phyloP scores from a whole-genome alignment of 2,797 vertebrate genomes.

The Borostomias antarcticus region DNA sequence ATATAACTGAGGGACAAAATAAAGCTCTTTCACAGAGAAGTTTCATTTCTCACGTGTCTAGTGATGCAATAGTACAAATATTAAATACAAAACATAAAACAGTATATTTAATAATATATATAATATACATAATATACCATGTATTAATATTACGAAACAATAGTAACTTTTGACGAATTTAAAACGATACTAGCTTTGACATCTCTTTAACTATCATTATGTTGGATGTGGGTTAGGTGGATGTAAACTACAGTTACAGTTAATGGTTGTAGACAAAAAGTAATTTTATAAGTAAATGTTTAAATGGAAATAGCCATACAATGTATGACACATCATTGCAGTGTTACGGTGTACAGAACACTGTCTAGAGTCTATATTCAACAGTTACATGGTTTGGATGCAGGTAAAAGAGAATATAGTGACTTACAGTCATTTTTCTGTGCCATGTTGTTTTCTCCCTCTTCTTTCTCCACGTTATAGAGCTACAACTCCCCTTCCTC shows the following conservation, averaged over 20 bases:
- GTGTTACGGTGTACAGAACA: neutral
- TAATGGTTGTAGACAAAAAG: neutral
- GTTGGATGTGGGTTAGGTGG: too few relatives aligned
- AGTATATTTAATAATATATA: neutral
- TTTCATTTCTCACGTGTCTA: neutral
- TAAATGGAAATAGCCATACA: neutral
- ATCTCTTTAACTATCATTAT: too few relatives aligned
- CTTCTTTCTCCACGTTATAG: conserved; percentile 37
- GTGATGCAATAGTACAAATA: neutral
- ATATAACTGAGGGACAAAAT: conserved; percentile 28
- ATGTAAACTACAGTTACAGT: too few relatives aligned
- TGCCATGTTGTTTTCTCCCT: conserved; percentile 59
- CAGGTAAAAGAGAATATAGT: conserved; percentile 8
- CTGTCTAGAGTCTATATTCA: neutral
- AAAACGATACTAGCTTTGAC: too few relatives aligned
- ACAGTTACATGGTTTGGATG: neutral
- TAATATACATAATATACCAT: conserved; percentile 8
- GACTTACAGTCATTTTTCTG: conserved; percentile 58
- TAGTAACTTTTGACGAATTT: neutral
- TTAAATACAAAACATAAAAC: too few relatives aligned
- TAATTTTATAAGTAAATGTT: neutral
- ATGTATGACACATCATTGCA: neutral
- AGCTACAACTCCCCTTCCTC: conserved; percentile 26
- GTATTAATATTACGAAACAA: neutral
- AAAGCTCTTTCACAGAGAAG: conserved; percentile 19